A percentile compares a stretch with the other conserved stretches of the same genome.
These are phyloP conservation scores for Ruditapes philippinarum DNA, from an alignment of 1,140 invertebrate species.

Conservation along the genomic window DNA sequence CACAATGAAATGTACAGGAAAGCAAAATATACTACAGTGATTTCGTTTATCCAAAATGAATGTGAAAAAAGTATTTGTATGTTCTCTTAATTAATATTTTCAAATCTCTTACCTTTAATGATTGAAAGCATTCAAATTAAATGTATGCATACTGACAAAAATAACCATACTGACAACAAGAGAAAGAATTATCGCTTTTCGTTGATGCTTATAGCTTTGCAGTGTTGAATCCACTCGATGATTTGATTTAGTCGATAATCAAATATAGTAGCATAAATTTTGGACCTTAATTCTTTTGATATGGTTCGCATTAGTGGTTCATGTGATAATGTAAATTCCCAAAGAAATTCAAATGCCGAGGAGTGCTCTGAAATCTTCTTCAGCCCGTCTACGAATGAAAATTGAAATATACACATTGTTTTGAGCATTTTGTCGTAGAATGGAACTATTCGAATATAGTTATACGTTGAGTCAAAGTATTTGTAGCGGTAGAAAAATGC, in stretches of 20 bases:
- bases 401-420: neutral
- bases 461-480: neutral
- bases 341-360: neutral
- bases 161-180: no score
- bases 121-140: no score
- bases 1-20: no score
- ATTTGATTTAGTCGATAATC: neutral
- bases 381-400: neutral
- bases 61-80: no score
- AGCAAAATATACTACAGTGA: no score
- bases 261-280: neutral
- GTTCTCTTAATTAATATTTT: no score
- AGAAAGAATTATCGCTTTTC: no score
- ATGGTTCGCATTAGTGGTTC: neutral
- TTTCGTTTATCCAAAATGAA: no score
- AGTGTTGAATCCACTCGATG: neutral
- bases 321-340: neutral
- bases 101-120: no score
- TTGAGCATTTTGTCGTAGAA: neutral
- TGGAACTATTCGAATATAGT: neutral
- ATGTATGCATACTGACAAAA: no score
- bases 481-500: neutral
- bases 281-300: neutral
- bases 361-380: neutral
- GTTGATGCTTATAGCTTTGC: no score